Base-by-base conservation (phyloP, 2,797 vertebrate genomes). In the Pogoniulus pusillus region DNA sequence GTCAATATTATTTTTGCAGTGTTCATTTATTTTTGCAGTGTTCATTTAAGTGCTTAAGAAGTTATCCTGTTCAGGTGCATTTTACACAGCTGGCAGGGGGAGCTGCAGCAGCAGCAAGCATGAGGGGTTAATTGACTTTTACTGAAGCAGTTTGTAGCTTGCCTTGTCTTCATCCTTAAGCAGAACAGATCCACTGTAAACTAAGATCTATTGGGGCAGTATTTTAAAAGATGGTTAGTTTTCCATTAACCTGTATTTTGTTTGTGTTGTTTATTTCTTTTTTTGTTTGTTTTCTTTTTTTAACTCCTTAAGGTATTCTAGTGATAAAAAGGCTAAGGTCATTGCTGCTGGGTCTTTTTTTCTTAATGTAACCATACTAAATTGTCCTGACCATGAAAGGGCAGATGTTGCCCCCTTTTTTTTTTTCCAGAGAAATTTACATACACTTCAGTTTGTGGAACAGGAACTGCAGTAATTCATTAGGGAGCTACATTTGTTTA, bases 71-170 rank as follows among this genome's bases (percentile, higher is more conserved):
- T 29, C 54, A 23, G 20, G 24, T 49, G 51, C 72, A 12, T 22
- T 0, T 5, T 14, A 19, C 51, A 11, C 41, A 5, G 12, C 6
- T 82, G 78, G 78, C 87, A 77, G 16, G 85, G 66, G 12, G 41
- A 62, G 58, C 53, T 65, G 20, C 65, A 63, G 69, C n/a, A n/a
- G n/a, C 62, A 85, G 68, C 73, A 90, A 71, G 65, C 83, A 83
- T 29, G 74, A 95, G 82, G 95, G 95, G 94, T 97, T 97, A 97
- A 97, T 91, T 96, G 95, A 53, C 90, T 96, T 96, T 94, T 91
- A 96, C 88, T 96, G 94, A 92, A 79, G 79, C 63, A 24, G 34
- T 96, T 96, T 95, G 93, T 87, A 84, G 74, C 83, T 82, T 87
- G 63, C 41, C 88, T 93, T 82, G 53, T 91, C 94, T 94, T 81